phyloP scores from a whole-genome alignment of 1,140 invertebrate genomes.

The Laupala kohalensis region DNA sequence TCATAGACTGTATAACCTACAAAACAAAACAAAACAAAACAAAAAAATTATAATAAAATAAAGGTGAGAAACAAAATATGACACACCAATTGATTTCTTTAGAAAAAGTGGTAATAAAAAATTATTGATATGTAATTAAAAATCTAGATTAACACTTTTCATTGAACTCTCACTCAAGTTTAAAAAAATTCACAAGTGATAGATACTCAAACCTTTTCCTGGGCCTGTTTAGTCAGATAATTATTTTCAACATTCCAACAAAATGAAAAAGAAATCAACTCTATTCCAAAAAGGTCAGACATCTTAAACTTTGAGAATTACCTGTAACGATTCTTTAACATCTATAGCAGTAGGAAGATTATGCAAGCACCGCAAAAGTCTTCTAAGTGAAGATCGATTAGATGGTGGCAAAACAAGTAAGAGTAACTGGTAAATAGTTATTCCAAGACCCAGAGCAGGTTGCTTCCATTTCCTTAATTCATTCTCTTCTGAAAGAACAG shows the following conservation, averaged over 20 bases:
- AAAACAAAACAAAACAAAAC: neutral
- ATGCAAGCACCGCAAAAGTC: neutral
- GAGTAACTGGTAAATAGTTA: neutral
- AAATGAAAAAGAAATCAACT: neutral
- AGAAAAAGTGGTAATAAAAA: too few species aligned
- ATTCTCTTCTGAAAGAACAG: neutral
- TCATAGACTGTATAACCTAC: slow-evolving; percentile 4
- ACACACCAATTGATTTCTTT: too few species aligned
- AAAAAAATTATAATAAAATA: neutral
- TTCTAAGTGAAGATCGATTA: neutral
- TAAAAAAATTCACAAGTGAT: too few species aligned
- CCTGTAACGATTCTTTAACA: neutral
- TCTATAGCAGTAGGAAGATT: neutral
- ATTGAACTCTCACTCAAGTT: too few species aligned
- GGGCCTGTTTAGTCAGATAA: too few species aligned
- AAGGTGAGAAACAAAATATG: neutral
- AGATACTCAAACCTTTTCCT: too few species aligned
- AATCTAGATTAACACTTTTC: too few species aligned
- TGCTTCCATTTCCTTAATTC: neutral
- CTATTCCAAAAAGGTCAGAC: neutral
- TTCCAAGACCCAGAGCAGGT: neutral
- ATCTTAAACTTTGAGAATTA: neutral
- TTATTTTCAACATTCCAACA: too few species aligned
- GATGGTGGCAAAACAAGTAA: neutral
- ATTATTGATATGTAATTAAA: too few species aligned